phyloP scores from a whole-genome alignment of 2,797 vertebrate species.

The Leptoclinus maculatus region DNA sequence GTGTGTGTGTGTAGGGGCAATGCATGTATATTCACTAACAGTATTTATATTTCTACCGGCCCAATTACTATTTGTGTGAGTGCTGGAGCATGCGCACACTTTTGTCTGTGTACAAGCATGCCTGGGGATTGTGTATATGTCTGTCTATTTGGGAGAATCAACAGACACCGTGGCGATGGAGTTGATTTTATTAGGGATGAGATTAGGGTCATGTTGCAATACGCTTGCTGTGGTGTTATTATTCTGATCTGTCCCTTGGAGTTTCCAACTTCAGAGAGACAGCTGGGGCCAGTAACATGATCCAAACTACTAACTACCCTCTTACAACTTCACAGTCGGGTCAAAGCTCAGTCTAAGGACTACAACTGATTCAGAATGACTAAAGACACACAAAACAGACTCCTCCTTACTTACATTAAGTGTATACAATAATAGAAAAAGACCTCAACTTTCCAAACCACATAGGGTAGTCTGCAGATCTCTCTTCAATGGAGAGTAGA shows the following conservation, averaged over 20 bases:
- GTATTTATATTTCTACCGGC: conserved; percentile 37
- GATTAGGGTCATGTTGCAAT: conserved; percentile 75
- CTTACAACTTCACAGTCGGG: conserved; percentile 66
- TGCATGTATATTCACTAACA: conserved; percentile 17
- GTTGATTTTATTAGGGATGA: conserved; percentile 76
- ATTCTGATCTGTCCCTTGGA: conserved; percentile 72
- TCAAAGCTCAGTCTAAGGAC: conserved; percentile 49
- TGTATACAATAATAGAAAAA: conserved; percentile 29
- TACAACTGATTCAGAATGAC: conserved; percentile 47
- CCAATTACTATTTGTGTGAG: conserved; percentile 1
- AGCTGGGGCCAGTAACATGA: conserved; percentile 80
- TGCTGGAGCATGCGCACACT: conserved; percentile 1
- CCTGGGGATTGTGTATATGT: conserved; percentile 59
- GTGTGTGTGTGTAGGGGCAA: conserved; percentile 20
- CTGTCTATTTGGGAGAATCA: conserved; percentile 60
- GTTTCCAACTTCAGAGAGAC: conserved; percentile 75
- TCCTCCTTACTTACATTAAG: conserved; percentile 19
- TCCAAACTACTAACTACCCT: conserved; percentile 67
- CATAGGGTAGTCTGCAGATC: conserved; percentile 25
- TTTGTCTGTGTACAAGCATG: conserved; percentile 49
- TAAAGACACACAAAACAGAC: conserved; percentile 25
- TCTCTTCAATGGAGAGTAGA: conserved; percentile 39
- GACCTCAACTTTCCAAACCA: conserved; percentile 24
- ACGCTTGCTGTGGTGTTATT: conserved; percentile 66
- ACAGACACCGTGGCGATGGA: conserved; percentile 62